Conservation (phyloP, 2,888 invertebrate genomes). For the Agrochola macilenta region DNA sequence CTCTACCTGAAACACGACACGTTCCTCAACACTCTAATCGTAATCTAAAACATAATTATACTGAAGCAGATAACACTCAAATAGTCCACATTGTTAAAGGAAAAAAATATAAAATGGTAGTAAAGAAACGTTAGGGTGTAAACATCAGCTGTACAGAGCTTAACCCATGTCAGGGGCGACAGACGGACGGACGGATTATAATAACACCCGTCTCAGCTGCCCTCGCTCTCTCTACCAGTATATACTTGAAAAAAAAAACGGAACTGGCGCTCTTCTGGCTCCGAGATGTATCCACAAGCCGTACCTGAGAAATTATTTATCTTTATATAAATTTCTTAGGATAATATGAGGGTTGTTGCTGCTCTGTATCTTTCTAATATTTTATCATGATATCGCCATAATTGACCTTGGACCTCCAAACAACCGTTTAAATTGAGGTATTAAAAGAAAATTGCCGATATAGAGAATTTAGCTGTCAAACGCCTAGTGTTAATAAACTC, state of each 20-base stretch:
- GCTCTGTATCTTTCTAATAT: neutral
- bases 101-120: constrained; percentile 58
- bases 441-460: too few relatives aligned
- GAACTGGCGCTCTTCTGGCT: constrained; percentile 10
- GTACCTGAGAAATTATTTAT: constrained; percentile 1
- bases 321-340: neutral
- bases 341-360: too few relatives aligned
- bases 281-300: constrained; percentile 5
- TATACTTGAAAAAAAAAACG: constrained; percentile 38
- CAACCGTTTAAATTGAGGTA: neutral
- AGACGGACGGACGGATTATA: constrained; percentile 77
- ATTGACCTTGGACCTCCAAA: neutral
- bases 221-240: constrained; percentile 22
- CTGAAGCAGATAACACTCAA: constrained; percentile 13
- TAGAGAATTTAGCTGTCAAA: neutral
- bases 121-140: constrained; percentile 61
- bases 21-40: neutral
- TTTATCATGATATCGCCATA: neutral
- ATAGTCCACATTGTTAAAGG: constrained; percentile 37
- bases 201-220: constrained; percentile 71
- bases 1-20: neutral
- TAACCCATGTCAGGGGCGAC: constrained; percentile 77
- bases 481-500: neutral
- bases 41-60: constrained; percentile 19
- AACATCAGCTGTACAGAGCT: constrained; percentile 72